Evolutionary conservation across 2,113 vertebrate genomes (phyloP), one percentile per base, ranked within the genome.

Genomic region (Rhabdornis inornatus): DNA sequence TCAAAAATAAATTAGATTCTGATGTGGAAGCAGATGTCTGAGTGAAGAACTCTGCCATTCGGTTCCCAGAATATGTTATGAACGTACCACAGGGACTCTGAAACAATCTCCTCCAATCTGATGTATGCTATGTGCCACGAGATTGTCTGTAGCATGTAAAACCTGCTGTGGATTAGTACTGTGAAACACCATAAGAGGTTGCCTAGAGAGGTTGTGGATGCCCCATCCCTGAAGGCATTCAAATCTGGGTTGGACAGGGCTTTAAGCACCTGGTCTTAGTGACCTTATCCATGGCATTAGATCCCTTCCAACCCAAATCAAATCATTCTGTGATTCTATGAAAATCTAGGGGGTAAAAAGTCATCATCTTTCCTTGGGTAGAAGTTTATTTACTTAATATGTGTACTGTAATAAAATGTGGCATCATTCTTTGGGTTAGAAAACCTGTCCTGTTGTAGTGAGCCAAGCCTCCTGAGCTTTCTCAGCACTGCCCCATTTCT

Each of bases 1-100:
- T 78, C 21, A 84, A 63, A 79, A 68, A 52, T 22, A 74, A 89
- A 40, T 81, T 50, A n/a, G 50, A 50, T 78, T 81, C 39, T 84
- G 42, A 53, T 75, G n/a, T 60, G 31, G 18, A 74, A n/a, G 37
- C 53, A 45, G 50, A 40, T 61, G 13, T 72, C 13, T 44, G 19
- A 74, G 31, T 59, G 72, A 84, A 63, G 55, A 42, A 37, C 64
- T 72, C 14, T 92, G 68, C 33, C 76, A 23, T 68, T 83, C 16
- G n/a, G 37, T 83, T 92, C 24, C 22, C n/a, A 31, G 45, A 40
- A 21, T 33, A 45, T 0, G 1, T 65, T 80, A 31, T 2, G 5
- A 68, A n/a, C 0, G 0, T 80, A 33, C 19, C 53, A 10, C 59
- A 37, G 24, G 6, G 52, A 12, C 30, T 15, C 35, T 91, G 64